phyloP scores from a whole-genome alignment of 2,888 invertebrate genomes.

The Pandemis heparana region DNA sequence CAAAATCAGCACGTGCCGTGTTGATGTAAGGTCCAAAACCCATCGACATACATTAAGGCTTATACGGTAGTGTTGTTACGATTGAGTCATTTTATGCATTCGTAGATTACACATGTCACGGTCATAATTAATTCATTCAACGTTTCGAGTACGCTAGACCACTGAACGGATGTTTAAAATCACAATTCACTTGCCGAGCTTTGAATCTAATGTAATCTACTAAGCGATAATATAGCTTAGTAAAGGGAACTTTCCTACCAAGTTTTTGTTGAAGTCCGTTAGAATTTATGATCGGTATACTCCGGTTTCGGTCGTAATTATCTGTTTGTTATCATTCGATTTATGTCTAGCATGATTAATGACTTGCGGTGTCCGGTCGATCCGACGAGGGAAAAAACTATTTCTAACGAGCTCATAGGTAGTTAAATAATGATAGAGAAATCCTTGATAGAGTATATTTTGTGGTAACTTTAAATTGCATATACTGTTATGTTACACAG shows the following conservation, averaged over 20 bases:
- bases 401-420: constrained; percentile 17
- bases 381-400: constrained; percentile 14
- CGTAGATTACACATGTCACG: background rate
- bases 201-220: constrained; percentile 16
- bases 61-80: constrained; percentile 2
- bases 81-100: background rate
- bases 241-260: constrained; percentile 8
- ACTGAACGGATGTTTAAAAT: constrained; percentile 7
- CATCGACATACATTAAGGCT: background rate
- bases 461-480: background rate
- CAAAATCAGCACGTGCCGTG: background rate
- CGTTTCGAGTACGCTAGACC: constrained; percentile 20
- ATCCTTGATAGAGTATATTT: background rate
- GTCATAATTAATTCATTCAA: constrained; percentile 26
- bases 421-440: background rate
- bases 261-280: constrained; percentile 15
- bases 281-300: constrained; percentile 8
- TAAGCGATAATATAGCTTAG: constrained; percentile 4
- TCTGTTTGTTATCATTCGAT: constrained; percentile 36
- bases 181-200: background rate
- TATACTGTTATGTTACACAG: too few relatives aligned
- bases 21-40: background rate
- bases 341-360: constrained; percentile 31
- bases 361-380: background rate
- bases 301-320: constrained; percentile 16